Base-by-base conservation (phyloP, 2,113 vertebrate genomes). In the Plectropomus leopardus region DNA sequence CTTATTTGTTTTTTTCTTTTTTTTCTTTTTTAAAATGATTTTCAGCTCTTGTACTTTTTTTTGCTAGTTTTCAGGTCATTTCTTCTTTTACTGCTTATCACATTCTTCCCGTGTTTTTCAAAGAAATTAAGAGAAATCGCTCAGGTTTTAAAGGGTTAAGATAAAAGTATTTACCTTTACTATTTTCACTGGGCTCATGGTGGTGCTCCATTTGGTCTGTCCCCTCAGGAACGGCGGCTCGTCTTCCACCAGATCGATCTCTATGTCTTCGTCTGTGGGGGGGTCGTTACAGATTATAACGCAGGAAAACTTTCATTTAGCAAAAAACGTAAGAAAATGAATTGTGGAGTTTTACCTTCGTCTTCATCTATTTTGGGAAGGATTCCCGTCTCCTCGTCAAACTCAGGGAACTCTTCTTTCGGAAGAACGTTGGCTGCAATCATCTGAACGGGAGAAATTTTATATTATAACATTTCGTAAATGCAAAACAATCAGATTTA, bases 331-430 rank as follows among this genome's bases (percentile, higher is more conserved):
- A 17, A 10, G 0, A 26, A 42, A 55, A 42, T 3, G 13, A 40
- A 26, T 1, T 1, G 4, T 4, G 15, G 21, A 34, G 4, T 21
- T 82, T 34, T 92, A 98, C 97, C 97, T 95, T 98, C 97, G 66
- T 98, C 97, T 50, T 98, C 97, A 63, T 98, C 97, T 15, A 98
- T 96, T 87, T 98, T 98, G 65, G 97, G 97, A 48, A 98, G 96
- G 84, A 98, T 98, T 28, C 97, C 97, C 0, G 97, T 98, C 93
- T 97, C 96, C 85, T 98, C 97, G 74, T 98, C 97, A 19, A 98
- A 98, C 84, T 98, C 97, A 57, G 97, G 97, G 84, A 97, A 98
- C 82, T 98, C 97, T 74, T 98, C 97, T 85, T 97, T 98, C 55
- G 97, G 97, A 67, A 98, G 95, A 0, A 98, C 97, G 16, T 98